Evolutionary conservation across 2,888 invertebrate genomes (phyloP), one percentile per base, ranked within the genome.

Genomic region (Oligia strigilis): DNA sequence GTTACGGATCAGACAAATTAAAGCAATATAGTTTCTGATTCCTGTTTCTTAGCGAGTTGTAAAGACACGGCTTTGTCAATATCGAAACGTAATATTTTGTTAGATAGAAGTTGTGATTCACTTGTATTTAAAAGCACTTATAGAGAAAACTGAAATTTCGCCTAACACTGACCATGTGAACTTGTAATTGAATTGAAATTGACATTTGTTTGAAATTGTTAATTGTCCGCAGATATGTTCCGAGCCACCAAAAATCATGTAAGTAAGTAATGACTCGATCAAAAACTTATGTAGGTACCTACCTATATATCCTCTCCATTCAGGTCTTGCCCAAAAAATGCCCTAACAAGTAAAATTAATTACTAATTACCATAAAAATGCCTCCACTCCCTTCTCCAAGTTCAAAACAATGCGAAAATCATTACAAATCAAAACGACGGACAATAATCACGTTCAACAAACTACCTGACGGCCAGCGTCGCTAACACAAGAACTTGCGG

Each of bases 401-500:
- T 65, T 40, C 9, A 19, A 71, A 81, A 89, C 87, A 89, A 88
- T 87, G 81, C 85, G 81, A 90, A 88, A 88, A 87, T 90, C 81
- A 80, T 89, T 90, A 85, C 85, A 89, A 90, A 89, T 87, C 88
- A 89, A 90, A 90, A 85, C 85, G 70, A 46, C 70, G 81, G 64
- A 86, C 83, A 81, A 84, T 89, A 89, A 90, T 90, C 86, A 87
- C 90, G 82, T 87, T 79, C 81, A 75, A 78, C 85, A 79, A 87
- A 83, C 90, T 90, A 83, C 87, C 88, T 90, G 89, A 80, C 85
- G 77, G 71, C 79, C 82, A 82, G 77, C 84, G 85, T 79, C 75
- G 77, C 89, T 85, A 87, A 86, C 88, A 78, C 90, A 90, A 90
- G 90, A 90, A 90, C 87, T 88, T 78, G 87, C 83, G 78, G 80